Evolutionary conservation across 2,113 vertebrate genomes (phyloP).

Genomic region (Vidua chalybeata): DNA sequence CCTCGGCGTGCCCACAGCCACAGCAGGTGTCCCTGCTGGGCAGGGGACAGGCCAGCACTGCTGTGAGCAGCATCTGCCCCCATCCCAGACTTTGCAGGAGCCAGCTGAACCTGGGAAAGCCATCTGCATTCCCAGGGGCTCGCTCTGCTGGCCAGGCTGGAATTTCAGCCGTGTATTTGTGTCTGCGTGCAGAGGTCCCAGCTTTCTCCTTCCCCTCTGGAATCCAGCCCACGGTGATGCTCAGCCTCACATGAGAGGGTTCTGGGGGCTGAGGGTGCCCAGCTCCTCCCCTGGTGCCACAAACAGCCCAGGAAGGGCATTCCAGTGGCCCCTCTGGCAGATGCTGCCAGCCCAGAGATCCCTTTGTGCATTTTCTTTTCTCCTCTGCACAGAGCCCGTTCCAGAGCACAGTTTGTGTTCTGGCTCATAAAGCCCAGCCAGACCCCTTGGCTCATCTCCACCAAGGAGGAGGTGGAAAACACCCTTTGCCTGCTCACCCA

Average conservation of each 20-base stretch:
- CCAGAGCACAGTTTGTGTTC: constrained; percentile 34
- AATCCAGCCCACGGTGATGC: accelerated
- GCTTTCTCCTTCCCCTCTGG: not conserved
- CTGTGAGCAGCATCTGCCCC: accelerated
- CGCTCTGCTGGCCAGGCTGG: not conserved
- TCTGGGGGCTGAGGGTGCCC: not conserved
- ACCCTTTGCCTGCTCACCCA: constrained; percentile 4
- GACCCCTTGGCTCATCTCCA: constrained; percentile 56
- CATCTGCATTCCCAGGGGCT: not conserved
- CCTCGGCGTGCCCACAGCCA: accelerated
- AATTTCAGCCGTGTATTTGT: not conserved
- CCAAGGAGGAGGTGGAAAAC: constrained; percentile 18
- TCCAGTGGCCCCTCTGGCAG: not conserved
- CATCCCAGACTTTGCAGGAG: accelerated
- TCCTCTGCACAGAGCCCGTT: not conserved
- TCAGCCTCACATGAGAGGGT: accelerated
- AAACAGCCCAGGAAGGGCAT: not conserved
- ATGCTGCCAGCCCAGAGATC: not conserved
- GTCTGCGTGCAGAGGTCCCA: not conserved
- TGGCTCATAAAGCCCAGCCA: constrained; percentile 39
- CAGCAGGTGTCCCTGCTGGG: not conserved
- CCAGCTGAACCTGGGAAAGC: not conserved
- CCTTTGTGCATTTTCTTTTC: not conserved
- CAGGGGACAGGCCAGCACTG: not conserved
- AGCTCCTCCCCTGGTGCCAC: not conserved